These are phyloP conservation scores for Andrena fulva DNA, from an alignment of 2,888 invertebrate species.

Conservation along the genomic window DNA sequence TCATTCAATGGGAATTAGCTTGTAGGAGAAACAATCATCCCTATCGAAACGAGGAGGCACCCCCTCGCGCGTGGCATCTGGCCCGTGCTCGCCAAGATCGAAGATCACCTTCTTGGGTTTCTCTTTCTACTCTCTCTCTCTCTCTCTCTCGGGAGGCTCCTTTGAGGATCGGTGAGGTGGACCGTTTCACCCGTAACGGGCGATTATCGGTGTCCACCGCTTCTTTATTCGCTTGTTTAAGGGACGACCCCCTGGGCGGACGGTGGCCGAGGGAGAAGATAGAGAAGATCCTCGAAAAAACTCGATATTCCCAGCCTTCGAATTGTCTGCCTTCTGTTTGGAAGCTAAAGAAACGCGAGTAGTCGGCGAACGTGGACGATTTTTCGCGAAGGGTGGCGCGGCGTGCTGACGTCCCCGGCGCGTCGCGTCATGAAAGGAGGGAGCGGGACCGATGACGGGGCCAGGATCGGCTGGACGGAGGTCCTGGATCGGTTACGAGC, in stretches of 20 bases:
- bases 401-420: neutral
- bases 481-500: slow-evolving; percentile 64
- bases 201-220: slow-evolving; percentile 4
- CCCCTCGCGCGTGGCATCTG: slow-evolving; percentile 6
- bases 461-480: slow-evolving; percentile 16
- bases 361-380: neutral
- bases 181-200: slow-evolving; percentile 19
- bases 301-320: neutral
- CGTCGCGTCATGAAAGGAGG: neutral
- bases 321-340: neutral
- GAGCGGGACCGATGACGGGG: slow-evolving; percentile 4
- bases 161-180: slow-evolving; percentile 28
- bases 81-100: slow-evolving; percentile 19
- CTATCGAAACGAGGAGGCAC: no score
- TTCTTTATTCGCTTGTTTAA: slow-evolving; percentile 10
- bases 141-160: slow-evolving; percentile 2
- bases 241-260: neutral
- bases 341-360: neutral
- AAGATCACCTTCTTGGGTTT: slow-evolving; percentile 24
- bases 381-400: neutral
- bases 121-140: neutral
- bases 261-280: neutral
- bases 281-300: neutral
- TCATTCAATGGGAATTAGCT: neutral
- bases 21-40: neutral